Conservation (phyloP, 2,113 vertebrate species). For the Struthidea cinerea region DNA sequence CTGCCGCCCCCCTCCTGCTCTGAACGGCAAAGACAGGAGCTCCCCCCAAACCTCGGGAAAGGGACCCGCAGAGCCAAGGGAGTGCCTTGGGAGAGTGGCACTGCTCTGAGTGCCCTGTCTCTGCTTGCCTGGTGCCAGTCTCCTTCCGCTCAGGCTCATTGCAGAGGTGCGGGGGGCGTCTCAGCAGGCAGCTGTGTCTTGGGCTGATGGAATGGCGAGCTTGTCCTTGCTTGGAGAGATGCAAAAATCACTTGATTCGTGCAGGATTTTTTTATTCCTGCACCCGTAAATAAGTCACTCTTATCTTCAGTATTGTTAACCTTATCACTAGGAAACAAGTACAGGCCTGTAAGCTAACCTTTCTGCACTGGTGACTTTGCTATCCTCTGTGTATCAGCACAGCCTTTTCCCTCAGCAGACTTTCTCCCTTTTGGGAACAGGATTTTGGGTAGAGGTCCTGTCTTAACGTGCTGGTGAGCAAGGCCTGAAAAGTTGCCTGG, state of each 20-base stretch:
- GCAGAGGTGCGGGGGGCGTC: neutral
- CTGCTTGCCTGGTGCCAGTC: fast-evolving
- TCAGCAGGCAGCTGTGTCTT: neutral
- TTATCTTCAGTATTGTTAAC: neutral
- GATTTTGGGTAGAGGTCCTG: neutral
- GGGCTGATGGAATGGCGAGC: neutral
- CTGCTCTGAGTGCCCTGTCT: neutral
- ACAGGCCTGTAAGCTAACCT: neutral
- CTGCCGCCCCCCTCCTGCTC: neutral
- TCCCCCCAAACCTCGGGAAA: fast-evolving
- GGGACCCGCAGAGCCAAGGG: neutral
- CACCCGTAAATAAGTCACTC: neutral
- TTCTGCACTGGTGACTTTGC: neutral
- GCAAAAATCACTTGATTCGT: neutral
- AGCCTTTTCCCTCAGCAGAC: neutral
- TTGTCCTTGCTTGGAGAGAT: neutral
- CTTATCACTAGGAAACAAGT: neutral
- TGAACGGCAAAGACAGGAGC: neutral
- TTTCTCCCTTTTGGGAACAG: neutral
- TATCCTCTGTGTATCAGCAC: neutral
- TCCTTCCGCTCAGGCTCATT: neutral
- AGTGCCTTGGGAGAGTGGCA: neutral
- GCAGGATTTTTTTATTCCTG: neutral
- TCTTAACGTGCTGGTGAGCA: neutral
- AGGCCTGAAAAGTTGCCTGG: neutral